Evolutionary conservation across 2,797 vertebrate species (phyloP).

Genomic region (Platalea minor): DNA sequence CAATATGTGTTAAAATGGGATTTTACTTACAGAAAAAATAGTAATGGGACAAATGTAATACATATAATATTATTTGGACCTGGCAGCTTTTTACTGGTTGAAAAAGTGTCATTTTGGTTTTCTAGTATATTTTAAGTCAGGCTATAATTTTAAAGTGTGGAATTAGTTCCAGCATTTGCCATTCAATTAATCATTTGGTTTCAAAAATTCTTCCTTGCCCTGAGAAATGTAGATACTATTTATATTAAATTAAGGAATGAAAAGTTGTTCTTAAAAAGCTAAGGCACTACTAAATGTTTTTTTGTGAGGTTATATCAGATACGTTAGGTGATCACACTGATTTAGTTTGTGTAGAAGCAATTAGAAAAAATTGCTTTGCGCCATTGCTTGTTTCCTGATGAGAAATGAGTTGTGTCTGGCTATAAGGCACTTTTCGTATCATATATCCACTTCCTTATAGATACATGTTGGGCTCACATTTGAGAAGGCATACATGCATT

Average conservation of each 20-base stretch:
- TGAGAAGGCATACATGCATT: not conserved
- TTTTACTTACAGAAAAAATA: constrained; percentile 38
- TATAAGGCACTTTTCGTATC: not conserved
- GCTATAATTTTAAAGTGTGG: not conserved
- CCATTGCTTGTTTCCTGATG: not conserved
- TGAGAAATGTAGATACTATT: not conserved
- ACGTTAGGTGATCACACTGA: not conserved
- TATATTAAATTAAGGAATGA: not conserved
- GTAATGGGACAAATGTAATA: not conserved
- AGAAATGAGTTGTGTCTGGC: not conserved
- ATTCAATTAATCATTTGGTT: constrained; percentile 31
- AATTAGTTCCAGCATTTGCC: constrained; percentile 1
- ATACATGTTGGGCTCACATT: not conserved
- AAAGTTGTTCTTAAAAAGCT: not conserved
- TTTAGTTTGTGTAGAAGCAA: not conserved
- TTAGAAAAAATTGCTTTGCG: not conserved
- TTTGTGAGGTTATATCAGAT: not conserved
- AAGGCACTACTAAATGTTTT: not conserved
- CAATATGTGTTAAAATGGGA: constrained; percentile 43
- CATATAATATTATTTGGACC: not conserved
- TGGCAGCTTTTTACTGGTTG: constrained; percentile 3
- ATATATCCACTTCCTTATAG: not conserved
- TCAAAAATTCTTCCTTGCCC: not conserved
- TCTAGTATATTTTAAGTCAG: constrained; percentile 12
- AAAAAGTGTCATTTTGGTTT: constrained; percentile 24